These are phyloP conservation scores for Platygyra sinensis DNA, from an alignment of 64 coral and sea anemone species.

Conservation along the genomic window DNA sequence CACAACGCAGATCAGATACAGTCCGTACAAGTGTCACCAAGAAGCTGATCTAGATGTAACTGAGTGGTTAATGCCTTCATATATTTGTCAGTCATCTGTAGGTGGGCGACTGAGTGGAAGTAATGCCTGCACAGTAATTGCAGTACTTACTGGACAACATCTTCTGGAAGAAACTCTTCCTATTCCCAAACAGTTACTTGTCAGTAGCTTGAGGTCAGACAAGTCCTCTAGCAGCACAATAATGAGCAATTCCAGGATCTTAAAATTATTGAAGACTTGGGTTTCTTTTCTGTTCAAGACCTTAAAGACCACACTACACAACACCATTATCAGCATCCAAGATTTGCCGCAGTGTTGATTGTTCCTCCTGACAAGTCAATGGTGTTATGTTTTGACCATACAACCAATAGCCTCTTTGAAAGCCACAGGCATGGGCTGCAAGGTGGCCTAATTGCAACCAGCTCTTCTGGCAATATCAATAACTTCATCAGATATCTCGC, in stretches of 20 bases:
- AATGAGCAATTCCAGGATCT: too few species aligned
- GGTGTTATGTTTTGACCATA: conserved; percentile 7
- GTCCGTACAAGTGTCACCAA: background rate
- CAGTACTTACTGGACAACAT: conserved; percentile 5
- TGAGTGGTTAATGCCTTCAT: too few species aligned
- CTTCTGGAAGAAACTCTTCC: background rate
- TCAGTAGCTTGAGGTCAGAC: background rate
- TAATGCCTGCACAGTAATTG: too few species aligned
- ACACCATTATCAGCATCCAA: background rate
- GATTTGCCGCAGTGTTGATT: conserved; percentile 37
- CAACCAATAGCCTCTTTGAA: conserved; percentile 30
- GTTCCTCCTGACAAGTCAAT: conserved; percentile 44
- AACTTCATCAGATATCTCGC: background rate
- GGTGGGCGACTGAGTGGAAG: too few species aligned
- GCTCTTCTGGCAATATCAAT: too few species aligned
- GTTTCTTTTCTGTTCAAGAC: conserved; percentile 39
- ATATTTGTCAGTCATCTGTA: too few species aligned
- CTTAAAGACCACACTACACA: background rate
- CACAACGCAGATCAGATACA: background rate
- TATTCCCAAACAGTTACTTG: background rate
- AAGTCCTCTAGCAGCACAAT: background rate
- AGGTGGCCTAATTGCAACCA: too few species aligned
- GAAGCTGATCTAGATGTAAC: background rate
- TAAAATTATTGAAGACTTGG: conserved; percentile 6
- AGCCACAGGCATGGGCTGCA: too few species aligned